phyloP scores from a whole-genome alignment of 2,888 invertebrate genomes.

The Morinoia aosen region DNA sequence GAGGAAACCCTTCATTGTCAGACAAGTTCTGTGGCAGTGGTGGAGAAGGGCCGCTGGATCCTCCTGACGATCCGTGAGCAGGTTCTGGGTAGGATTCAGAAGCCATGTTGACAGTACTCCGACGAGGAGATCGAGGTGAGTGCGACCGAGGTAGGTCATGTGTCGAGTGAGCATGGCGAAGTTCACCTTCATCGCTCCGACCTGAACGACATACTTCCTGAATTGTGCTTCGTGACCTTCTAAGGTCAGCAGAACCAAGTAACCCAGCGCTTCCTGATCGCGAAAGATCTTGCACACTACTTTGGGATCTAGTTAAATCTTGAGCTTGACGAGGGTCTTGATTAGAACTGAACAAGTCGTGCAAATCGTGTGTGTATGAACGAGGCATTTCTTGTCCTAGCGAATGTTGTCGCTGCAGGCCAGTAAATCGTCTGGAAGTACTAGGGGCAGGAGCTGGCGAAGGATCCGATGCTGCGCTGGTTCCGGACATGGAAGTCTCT shows the following conservation, averaged over 20 bases:
- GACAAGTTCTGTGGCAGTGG: conserved; percentile 60
- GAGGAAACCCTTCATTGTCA: conserved; percentile 59
- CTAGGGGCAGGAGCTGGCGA: conserved; percentile 60
- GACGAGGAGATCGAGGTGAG: conserved; percentile 60
- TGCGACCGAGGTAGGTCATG: conserved; percentile 65
- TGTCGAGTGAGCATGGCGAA: conserved; percentile 66
- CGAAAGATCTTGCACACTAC: conserved; percentile 64
- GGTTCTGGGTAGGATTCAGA: conserved; percentile 65
- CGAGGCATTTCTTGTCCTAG: conserved; percentile 66
- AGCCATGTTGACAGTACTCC: conserved; percentile 29
- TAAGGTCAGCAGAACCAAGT: conserved; percentile 61
- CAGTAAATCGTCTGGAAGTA: conserved; percentile 58
- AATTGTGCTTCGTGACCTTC: conserved; percentile 63
- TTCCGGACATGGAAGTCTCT: conserved; percentile 63
- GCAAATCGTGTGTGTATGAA: conserved; percentile 61
- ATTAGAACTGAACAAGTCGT: conserved; percentile 47
- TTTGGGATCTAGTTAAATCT: conserved; percentile 65
- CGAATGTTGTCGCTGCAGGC: conserved; percentile 66
- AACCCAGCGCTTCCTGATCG: conserved; percentile 63
- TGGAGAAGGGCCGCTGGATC: conserved; percentile 66
- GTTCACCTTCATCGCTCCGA: conserved; percentile 58
- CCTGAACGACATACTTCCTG: conserved; percentile 63
- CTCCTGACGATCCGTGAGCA: conserved; percentile 65
- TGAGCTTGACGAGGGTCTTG: conserved; percentile 54
- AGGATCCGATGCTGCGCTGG: conserved; percentile 65